phyloP scores from a whole-genome alignment of 2,888 invertebrate species.

The Tenthredo notha region DNA sequence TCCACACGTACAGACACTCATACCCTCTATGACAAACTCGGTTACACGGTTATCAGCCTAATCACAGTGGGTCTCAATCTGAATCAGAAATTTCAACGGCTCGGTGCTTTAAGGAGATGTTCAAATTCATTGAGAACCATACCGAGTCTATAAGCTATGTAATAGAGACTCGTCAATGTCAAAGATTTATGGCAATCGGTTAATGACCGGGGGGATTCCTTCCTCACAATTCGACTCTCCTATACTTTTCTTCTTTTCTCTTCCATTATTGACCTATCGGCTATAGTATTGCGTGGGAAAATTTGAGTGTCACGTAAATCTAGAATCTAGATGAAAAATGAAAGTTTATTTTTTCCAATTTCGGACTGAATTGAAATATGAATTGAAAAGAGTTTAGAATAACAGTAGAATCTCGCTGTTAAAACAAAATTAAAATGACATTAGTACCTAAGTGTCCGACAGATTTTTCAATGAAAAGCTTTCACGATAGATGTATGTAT shows the following conservation, averaged over 20 bases:
- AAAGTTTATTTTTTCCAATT: not conserved
- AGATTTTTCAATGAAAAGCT: not conserved
- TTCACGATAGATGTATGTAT: not conserved
- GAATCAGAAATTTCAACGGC: not conserved
- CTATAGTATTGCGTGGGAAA: not conserved
- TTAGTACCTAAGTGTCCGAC: not conserved
- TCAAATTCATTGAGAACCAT: not conserved
- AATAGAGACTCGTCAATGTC: slow-evolving; percentile 55
- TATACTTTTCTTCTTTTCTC: not conserved
- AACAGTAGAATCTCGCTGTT: not conserved
- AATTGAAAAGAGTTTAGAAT: not conserved
- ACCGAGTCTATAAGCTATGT: slow-evolving; percentile 27
- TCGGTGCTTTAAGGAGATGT: not conserved
- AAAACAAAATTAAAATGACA: not conserved
- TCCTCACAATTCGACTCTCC: slow-evolving; percentile 35
- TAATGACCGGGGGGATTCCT: slow-evolving; percentile 19
- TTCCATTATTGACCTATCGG: not conserved
- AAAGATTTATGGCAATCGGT: slow-evolving; percentile 61
- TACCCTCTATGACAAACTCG: slow-evolving; percentile 54
- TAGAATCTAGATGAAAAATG: not conserved
- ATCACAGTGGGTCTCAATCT: slow-evolving; percentile 55
- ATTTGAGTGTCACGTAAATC: not conserved
- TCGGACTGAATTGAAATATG: no score
- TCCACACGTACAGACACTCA: slow-evolving; percentile 39
- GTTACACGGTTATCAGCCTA: slow-evolving; percentile 62